Conservation (phyloP, 2,797 vertebrate species). For the Malacoraja senta region DNA sequence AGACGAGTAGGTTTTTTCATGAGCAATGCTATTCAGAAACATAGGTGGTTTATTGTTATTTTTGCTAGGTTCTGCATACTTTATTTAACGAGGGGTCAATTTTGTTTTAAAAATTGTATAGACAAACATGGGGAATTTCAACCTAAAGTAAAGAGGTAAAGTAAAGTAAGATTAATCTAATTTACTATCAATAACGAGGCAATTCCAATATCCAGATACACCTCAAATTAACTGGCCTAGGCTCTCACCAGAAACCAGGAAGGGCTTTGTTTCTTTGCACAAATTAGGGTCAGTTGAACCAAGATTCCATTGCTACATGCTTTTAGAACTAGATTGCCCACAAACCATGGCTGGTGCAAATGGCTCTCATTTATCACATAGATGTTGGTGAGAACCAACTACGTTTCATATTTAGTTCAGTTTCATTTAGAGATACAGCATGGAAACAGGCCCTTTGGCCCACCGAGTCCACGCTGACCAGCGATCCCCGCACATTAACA, state of each 20-base stretch:
- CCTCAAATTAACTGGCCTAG: not conserved
- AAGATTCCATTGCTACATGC: not conserved
- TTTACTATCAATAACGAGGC: not conserved
- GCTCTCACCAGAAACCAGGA: not conserved
- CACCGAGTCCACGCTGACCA: too few relatives aligned
- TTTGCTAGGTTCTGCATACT: not conserved
- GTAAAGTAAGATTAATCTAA: not conserved
- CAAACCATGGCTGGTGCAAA: not conserved
- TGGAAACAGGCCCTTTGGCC: too few relatives aligned
- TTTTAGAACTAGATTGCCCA: not conserved
- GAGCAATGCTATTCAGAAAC: not conserved
- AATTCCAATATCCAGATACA: not conserved
- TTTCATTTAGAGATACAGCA: too few relatives aligned
- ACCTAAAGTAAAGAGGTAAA: not conserved
- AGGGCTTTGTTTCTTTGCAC: too few relatives aligned
- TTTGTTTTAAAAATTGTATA: not conserved
- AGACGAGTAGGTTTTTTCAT: not conserved
- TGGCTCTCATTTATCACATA: not conserved
- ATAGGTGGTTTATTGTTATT: not conserved
- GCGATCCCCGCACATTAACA: too few relatives aligned
- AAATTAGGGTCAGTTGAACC: not conserved
- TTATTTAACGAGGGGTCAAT: not conserved
- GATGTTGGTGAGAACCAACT: not conserved
- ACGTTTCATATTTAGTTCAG: not conserved
- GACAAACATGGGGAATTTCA: not conserved